phyloP scores from a whole-genome alignment of 2,888 invertebrate genomes.

The Megastigmus dorsalis region DNA sequence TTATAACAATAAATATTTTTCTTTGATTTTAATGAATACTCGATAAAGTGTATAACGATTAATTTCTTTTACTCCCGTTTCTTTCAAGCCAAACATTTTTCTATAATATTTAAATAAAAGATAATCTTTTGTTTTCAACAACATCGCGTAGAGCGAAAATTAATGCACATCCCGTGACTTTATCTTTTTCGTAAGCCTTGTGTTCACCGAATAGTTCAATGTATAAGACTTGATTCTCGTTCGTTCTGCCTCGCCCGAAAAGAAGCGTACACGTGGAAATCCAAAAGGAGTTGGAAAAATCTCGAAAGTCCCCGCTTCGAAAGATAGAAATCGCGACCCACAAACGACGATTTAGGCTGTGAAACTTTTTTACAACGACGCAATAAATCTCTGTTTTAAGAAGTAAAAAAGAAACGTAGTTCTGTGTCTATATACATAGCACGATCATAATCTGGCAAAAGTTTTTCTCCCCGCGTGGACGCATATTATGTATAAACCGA shows the following conservation, averaged over 20 bases:
- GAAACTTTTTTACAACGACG: constrained; percentile 38
- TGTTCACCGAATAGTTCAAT: constrained; percentile 16
- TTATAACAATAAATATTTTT: constrained; percentile 39
- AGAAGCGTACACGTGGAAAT: not conserved
- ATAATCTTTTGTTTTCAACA: constrained; percentile 25
- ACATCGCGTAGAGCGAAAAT: not conserved
- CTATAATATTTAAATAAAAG: constrained; percentile 13
- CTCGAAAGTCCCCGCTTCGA: not conserved
- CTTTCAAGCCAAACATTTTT: constrained; percentile 9
- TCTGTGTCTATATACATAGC: not conserved
- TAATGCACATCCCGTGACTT: not conserved
- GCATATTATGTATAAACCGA: not conserved
- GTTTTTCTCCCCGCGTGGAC: not conserved
- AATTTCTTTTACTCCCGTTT: not conserved
- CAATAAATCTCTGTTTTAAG: constrained; percentile 26
- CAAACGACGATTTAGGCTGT: constrained; percentile 39
- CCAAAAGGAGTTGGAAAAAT: not conserved
- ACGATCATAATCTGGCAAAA: constrained; percentile 31
- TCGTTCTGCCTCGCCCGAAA: not conserved
- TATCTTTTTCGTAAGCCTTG: constrained; percentile 9
- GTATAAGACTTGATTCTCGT: not conserved
- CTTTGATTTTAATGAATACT: constrained; percentile 14
- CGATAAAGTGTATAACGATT: constrained; percentile 23
- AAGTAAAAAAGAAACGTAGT: constrained; percentile 14
- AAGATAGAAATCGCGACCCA: constrained; percentile 13